Percentiles rank a stretch among this genome's conserved stretches.
These are phyloP conservation scores for Chloroclysta siterata DNA, from an alignment of 2,888 invertebrate genomes.

Conservation along the genomic window DNA sequence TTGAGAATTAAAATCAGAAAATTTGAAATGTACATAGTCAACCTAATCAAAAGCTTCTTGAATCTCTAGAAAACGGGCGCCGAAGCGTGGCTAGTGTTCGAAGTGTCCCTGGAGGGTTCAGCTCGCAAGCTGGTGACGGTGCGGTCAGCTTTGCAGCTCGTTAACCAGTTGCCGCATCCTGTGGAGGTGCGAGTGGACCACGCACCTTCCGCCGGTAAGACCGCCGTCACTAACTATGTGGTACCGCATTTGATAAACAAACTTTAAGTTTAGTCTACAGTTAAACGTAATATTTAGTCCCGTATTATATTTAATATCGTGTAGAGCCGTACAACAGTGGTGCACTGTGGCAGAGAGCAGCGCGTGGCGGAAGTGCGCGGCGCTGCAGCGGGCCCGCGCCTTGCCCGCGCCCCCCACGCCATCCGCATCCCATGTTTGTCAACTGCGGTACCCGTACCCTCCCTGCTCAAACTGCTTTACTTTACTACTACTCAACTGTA, in stretches of 20 bases:
- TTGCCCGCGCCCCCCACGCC: conserved; percentile 44
- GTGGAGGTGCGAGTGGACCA: conserved; percentile 82
- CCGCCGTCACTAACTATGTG: neutral
- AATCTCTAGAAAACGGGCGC: conserved; percentile 64
- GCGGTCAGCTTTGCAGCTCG: conserved; percentile 93
- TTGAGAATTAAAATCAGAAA: neutral
- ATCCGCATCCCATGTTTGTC: conserved; percentile 51
- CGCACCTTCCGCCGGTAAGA: conserved; percentile 59
- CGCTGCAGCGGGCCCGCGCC: conserved; percentile 50
- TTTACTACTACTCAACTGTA: neutral
- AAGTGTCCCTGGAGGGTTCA: conserved; percentile 95
- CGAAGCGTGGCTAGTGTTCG: conserved; percentile 94
- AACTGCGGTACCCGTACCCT: conserved; percentile 36
- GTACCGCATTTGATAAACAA: conserved; percentile 51
- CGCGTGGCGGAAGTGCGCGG: conserved; percentile 44
- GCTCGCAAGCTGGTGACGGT: conserved; percentile 97
- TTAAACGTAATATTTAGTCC: neutral
- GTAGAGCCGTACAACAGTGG: neutral
- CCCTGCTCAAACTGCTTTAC: neutral
- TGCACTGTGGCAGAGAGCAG: conserved; percentile 33
- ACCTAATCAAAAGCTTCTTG: conserved; percentile 5
- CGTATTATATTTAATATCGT: too few relatives aligned
- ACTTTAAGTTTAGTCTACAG: neutral
- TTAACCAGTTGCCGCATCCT: conserved; percentile 90
- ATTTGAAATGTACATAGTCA: neutral